These are phyloP conservation scores for Clarias gariepinus DNA, from an alignment of 2,113 vertebrate genomes.

Conservation along the genomic window DNA sequence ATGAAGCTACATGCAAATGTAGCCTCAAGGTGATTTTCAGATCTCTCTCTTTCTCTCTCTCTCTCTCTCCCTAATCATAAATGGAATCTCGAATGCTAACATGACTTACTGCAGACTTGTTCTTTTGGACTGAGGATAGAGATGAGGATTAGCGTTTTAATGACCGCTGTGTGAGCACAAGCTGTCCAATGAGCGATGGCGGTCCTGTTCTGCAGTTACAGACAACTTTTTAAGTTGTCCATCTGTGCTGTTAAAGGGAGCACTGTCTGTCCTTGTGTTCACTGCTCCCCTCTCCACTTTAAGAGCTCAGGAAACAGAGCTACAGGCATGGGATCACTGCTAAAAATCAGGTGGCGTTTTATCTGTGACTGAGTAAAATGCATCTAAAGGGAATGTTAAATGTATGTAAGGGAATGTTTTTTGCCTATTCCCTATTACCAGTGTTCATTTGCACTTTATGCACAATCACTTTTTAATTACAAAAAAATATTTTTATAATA, in stretches of 20 bases:
- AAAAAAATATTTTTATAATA: too few species aligned
- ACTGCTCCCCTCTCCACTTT: neutral
- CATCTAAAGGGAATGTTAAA: neutral
- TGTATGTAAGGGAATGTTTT: too few species aligned
- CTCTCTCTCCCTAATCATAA: neutral
- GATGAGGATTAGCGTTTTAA: slow-evolving; percentile 15
- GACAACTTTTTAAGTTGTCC: slow-evolving; percentile 17
- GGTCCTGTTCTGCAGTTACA: slow-evolving; percentile 22
- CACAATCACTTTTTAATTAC: neutral
- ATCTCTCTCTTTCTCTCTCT: neutral
- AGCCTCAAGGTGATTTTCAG: slow-evolving; percentile 2
- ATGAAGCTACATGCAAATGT: slow-evolving; percentile 26
- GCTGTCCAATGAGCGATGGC: slow-evolving; percentile 27
- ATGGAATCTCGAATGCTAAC: slow-evolving; percentile 11
- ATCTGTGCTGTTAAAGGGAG: slow-evolving; percentile 32
- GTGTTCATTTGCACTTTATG: neutral
- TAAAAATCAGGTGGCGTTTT: neutral
- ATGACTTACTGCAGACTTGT: neutral
- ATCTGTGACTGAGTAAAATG: neutral
- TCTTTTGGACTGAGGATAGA: neutral
- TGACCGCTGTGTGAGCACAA: slow-evolving; percentile 3
- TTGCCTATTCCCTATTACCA: neutral
- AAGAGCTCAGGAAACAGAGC: neutral
- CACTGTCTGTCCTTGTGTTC: slow-evolving; percentile 21
- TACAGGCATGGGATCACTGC: neutral